These are phyloP conservation scores for Ophioderma brevispina DNA, from an alignment of 35 echinoderm and acorn worm species.

Conservation along the genomic window DNA sequence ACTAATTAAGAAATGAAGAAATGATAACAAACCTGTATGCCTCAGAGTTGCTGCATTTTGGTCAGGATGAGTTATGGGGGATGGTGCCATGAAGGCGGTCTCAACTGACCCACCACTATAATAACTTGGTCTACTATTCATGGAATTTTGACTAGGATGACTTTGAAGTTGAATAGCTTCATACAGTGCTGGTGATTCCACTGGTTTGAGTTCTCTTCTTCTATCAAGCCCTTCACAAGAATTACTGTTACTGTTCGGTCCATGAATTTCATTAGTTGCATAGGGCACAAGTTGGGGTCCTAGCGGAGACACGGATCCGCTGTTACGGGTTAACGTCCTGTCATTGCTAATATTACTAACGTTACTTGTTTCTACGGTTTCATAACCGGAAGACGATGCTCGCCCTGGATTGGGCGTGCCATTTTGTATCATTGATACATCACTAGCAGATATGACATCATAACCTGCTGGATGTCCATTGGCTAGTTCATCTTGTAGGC, in stretches of 20 bases:
- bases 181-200: not conserved
- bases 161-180: not conserved
- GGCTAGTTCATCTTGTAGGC: not conserved
- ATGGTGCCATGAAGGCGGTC: not conserved
- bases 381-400: conserved; percentile 1
- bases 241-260: not conserved
- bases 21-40: too few relatives aligned
- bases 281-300: not conserved
- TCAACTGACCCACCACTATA: not conserved
- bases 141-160: not conserved
- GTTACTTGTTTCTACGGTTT: conserved; percentile 5
- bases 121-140: not conserved
- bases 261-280: not conserved
- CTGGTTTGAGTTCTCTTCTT: not conserved
- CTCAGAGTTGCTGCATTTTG: not conserved
- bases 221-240: not conserved
- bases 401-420: not conserved
- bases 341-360: not conserved
- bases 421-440: not conserved
- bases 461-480: not conserved
- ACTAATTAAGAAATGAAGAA: too few relatives aligned
- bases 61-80: not conserved
- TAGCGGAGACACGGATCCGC: not conserved
- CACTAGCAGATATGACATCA: not conserved
- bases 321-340: not conserved